These are phyloP conservation scores for Lamprotornis superbus DNA, from an alignment of 2,113 vertebrate species.

Conservation along the genomic window DNA sequence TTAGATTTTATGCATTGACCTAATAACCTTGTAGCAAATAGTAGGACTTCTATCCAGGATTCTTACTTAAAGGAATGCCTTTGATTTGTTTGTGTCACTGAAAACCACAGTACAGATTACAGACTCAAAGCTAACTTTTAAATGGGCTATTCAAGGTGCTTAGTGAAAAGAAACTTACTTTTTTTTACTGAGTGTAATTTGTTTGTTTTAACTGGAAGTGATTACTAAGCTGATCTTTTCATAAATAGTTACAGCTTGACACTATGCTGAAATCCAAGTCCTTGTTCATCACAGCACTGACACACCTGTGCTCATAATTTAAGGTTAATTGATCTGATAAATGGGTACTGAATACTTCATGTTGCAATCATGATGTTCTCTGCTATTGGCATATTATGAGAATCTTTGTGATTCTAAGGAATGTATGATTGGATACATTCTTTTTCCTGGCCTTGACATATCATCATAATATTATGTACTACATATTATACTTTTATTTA, in stretches of 20 bases:
- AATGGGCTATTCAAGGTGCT: background rate
- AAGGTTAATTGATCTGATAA: background rate
- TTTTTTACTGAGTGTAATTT: background rate
- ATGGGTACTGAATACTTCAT: background rate
- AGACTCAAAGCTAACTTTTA: background rate
- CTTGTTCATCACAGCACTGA: background rate
- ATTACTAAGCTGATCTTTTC: background rate
- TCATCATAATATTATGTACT: background rate
- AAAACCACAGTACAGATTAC: background rate
- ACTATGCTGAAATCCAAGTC: background rate
- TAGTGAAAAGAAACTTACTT: background rate
- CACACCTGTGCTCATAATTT: background rate
- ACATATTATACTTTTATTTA: background rate
- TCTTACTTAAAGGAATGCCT: background rate
- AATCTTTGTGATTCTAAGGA: background rate
- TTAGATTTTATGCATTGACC: background rate
- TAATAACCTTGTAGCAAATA: background rate
- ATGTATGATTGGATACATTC: background rate
- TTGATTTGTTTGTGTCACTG: background rate
- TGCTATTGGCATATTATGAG: background rate
- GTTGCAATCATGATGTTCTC: background rate
- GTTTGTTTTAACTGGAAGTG: background rate
- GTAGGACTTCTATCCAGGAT: background rate
- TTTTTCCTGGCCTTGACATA: background rate
- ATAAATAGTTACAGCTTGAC: background rate